A percentile compares a stretch with the other conserved stretches of the same genome.
phyloP scores from a whole-genome alignment of 2,113 vertebrate genomes.

The Ardeotis arabs region DNA sequence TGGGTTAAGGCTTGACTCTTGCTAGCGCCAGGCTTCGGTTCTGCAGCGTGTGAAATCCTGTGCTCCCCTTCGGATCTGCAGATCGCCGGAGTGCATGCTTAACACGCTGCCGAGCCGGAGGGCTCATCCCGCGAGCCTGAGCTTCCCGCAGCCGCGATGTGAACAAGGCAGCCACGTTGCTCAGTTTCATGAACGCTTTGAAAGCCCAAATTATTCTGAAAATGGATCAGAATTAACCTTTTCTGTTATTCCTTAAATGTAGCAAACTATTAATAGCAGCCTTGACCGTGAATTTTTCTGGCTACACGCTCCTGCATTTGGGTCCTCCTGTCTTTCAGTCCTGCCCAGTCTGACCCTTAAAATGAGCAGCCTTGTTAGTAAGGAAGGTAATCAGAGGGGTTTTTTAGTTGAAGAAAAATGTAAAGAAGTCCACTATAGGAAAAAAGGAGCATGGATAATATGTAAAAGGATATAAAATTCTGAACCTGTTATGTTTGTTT shows the following conservation, averaged over 20 bases:
- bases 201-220: not conserved
- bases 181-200: not conserved
- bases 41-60: not conserved
- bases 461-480: not conserved
- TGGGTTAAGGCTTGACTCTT: not conserved
- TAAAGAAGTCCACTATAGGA: not conserved
- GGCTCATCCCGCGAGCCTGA: not conserved
- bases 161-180: not conserved
- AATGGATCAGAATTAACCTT: slow-evolving; percentile 13
- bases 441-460: fast-evolving
- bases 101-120: fast-evolving
- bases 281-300: not conserved
- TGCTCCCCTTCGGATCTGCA: fast-evolving
- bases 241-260: not conserved
- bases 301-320: not conserved
- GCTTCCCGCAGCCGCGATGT: fast-evolving
- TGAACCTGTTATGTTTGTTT: not conserved
- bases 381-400: not conserved
- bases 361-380: not conserved
- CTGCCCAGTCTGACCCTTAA: not conserved
- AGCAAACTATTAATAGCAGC: not conserved
- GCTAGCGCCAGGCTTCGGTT: not conserved
- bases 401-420: not conserved
- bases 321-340: not conserved
- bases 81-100: not conserved